A percentile compares a stretch with the other conserved stretches of the same genome.
Evolutionary conservation across 1,140 invertebrate genomes (phyloP).

Genomic region (Laupala kohalensis): DNA sequence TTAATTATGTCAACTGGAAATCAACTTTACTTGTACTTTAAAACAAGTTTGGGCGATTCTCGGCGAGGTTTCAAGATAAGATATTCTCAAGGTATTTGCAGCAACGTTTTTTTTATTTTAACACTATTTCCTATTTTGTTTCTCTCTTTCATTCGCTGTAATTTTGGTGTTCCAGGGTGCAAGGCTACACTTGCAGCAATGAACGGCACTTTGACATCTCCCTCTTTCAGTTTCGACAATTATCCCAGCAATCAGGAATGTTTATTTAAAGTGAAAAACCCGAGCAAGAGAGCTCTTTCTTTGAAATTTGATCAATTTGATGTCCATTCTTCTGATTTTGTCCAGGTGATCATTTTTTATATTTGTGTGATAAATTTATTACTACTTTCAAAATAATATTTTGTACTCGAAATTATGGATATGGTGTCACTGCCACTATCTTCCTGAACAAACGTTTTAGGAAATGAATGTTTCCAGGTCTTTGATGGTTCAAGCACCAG

Average conservation of each 20-base stretch:
- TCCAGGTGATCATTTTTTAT: constrained; percentile 41
- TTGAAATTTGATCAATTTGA: constrained; percentile 76
- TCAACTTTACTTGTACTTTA: constrained; percentile 81
- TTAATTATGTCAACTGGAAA: constrained; percentile 84
- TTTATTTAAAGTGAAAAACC: constrained; percentile 73
- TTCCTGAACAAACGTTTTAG: no score
- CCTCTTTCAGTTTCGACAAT: constrained; percentile 65
- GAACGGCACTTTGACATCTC: constrained; percentile 76
- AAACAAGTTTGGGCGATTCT: constrained; percentile 76
- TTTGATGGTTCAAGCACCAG: constrained; percentile 78
- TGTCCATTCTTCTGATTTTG: constrained; percentile 72
- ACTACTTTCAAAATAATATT: no score
- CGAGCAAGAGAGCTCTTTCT: constrained; percentile 67
- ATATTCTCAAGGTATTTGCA: constrained; percentile 56
- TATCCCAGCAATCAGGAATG: constrained; percentile 91
- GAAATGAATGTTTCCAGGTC: constrained; percentile 36
- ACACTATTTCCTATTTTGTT: neutral
- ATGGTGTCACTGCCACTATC: no score
- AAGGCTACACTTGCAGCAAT: constrained; percentile 61
- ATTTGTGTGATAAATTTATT: no score
- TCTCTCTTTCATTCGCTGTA: neutral
- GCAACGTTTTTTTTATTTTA: neutral
- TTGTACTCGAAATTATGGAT: no score
- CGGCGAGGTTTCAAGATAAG: constrained; percentile 82
- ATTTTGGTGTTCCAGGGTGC: constrained; percentile 35